Percentiles rank a stretch among this genome's conserved stretches.
phyloP scores from a whole-genome alignment of 2,888 invertebrate genomes.

The Allophyes oxyacanthae region DNA sequence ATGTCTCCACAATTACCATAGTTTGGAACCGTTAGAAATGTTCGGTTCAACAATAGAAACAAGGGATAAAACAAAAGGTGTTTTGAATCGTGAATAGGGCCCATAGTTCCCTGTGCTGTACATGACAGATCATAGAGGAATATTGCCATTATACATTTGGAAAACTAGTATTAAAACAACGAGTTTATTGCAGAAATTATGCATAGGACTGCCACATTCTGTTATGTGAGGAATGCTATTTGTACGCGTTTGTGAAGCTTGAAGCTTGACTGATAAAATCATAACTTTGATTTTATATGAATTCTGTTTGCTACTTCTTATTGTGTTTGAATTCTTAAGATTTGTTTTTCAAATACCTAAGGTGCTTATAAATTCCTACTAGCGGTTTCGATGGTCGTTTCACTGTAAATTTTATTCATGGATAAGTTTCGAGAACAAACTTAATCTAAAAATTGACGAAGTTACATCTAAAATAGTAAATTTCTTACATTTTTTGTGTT shows the following conservation, averaged over 20 bases:
- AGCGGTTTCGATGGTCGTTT: too few species aligned
- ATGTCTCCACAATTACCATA: constrained; percentile 38
- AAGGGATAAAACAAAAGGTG: constrained; percentile 24
- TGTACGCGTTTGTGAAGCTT: constrained; percentile 8
- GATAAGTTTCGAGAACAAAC: constrained; percentile 10
- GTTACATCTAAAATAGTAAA: constrained; percentile 17
- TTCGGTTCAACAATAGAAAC: constrained; percentile 29
- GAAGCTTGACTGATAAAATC: constrained; percentile 37
- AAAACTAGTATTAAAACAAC: too few species aligned
- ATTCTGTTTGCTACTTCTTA: constrained; percentile 32
- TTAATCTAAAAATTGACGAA: neutral
- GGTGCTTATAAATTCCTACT: too few species aligned
- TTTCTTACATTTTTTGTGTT: constrained; percentile 21
- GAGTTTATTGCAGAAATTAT: constrained; percentile 3
- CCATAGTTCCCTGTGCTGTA: neutral
- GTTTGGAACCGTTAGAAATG: constrained; percentile 35
- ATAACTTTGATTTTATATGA: constrained; percentile 20
- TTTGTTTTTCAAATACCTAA: neutral
- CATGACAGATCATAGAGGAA: neutral
- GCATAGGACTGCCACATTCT: constrained; percentile 16
- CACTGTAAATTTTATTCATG: too few species aligned
- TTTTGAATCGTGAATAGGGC: constrained; percentile 13
- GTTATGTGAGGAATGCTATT: constrained; percentile 26
- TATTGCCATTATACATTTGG: too few species aligned
- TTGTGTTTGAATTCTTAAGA: constrained; percentile 19